A percentile compares a stretch with the other conserved stretches of the same genome.
Evolutionary conservation across 2,888 invertebrate species (phyloP).

Genomic region (Andricus quercusramuli): DNA sequence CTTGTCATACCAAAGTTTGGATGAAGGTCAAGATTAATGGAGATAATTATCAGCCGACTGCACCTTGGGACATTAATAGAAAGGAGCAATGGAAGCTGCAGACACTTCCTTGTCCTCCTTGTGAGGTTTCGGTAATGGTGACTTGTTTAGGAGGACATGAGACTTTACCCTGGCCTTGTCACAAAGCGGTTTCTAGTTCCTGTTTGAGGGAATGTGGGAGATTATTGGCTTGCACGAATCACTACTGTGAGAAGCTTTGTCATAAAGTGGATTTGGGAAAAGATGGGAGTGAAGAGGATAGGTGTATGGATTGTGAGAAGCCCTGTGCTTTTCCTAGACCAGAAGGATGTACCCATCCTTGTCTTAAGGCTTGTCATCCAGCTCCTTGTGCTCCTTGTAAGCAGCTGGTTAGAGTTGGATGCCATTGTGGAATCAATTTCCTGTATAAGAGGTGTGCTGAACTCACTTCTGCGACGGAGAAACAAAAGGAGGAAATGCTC

Average conservation of each 20-base stretch:
- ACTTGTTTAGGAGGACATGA: constrained; percentile 88
- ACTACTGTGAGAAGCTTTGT: constrained; percentile 86
- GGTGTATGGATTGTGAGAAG: constrained; percentile 81
- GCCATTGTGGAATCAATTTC: constrained; percentile 91
- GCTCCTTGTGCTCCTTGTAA: constrained; percentile 88
- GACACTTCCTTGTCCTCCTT: constrained; percentile 85
- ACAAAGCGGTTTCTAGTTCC: constrained; percentile 85
- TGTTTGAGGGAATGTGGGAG: constrained; percentile 90
- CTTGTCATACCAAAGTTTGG: constrained; percentile 89
- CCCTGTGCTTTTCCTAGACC: constrained; percentile 85
- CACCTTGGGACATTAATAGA: constrained; percentile 82
- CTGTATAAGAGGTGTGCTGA: constrained; percentile 88
- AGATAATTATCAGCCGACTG: constrained; percentile 81
- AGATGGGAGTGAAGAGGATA: constrained; percentile 46
- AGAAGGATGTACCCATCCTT: constrained; percentile 87
- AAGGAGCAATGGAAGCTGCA: constrained; percentile 77
- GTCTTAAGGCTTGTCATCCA: constrained; percentile 86
- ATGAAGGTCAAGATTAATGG: constrained; percentile 82
- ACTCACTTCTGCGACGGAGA: constrained; percentile 80
- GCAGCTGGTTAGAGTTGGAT: constrained; percentile 84
- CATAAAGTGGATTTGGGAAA: constrained; percentile 79
- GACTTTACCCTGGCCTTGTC: constrained; percentile 84
- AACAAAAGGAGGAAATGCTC: constrained; percentile 76
- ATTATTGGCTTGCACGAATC: constrained; percentile 87
- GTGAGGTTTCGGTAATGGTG: constrained; percentile 85